Evolutionary conservation across 2,113 vertebrate genomes (phyloP), one percentile per base, ranked within the genome.

Genomic region (zebrafish (Danio rerio)): DNA sequence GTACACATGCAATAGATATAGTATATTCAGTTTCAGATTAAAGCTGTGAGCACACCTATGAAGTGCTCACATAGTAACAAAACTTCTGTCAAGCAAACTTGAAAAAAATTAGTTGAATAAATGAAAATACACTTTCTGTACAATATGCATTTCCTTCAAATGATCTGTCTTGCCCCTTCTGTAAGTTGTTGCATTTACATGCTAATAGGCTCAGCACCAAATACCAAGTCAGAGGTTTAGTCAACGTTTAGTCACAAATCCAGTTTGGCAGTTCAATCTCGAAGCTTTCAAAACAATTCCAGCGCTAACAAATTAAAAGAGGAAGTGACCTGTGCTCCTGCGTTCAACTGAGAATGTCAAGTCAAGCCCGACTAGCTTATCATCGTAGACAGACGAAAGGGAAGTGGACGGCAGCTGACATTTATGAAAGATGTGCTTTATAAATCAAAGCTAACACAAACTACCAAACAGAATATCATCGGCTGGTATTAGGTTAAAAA

Each of bases 251-350:
- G 81, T 53, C 53, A 59, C 72, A 82, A 81, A 85, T 85, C 50
- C 58, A 65, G 47, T 81, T 75, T 81, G 79, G 79, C 83, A 81
- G 71, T 40, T 47, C 78, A 84, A 84, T 78, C 58, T 81, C 16
- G 12, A 62, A 47, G 20, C 62, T 16, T 53, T 78, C 83, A 77
- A 77, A 81, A 85, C 83, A 72, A 77, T 71, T 78, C 73, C 58
- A 72, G 83, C 56, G 2, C 58, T 53, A 85, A 72, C 83, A 81
- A 81, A 81, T 85, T 81, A 85, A 76, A 82, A 84, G 74, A 47
- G 83, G 83, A 84, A 71, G 73, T 70, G 65, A 52, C 49, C 79
- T 81, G 45, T 65, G 69, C 49, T 49, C 42, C 47, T 65, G 68
- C 56, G 81, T 83, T 77, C 50, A 76, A 50, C 52, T 10, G 83